Base-by-base conservation (phyloP, 2,113 vertebrate species). In the Hippoglossus stenolepis region DNA sequence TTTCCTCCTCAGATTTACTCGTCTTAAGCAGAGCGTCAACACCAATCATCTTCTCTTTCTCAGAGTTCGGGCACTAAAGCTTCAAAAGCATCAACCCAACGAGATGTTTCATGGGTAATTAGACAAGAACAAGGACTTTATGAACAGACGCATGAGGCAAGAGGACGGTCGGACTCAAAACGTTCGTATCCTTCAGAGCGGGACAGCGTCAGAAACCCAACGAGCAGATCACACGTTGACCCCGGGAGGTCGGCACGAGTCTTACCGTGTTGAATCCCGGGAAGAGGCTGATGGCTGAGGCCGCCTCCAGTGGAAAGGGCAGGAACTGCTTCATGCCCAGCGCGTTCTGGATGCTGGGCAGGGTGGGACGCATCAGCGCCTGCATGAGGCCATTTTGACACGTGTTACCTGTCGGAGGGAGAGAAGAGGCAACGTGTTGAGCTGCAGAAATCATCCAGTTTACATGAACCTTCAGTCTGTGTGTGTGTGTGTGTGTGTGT, bases 381-480 rank as follows among this genome's bases (percentile, higher is more conserved):
- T 96, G 96, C 93, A 98, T 92, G 86, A 97, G 96, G 89, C 96
- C 95, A 91, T 95, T 97, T 90, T 98, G 97, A 95, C 97, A 98
- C 70, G 96, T 94, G 88, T 96, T 97, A 94, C 97, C 97, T 99
- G 75, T 0, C 28, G 79, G 88, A 43, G 73, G 74, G 58, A 40
- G 65, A 43, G 60, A 45, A 59, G 68, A 84, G 57, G 65, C 75
- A 85, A 70, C 79, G 51, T 72, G 77, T 28, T 84, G 65, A 78
- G 43, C 12, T 2, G 56, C 73, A 64, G n/a, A 64, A 63, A 75
- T 7, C 28, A 2, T 14, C 17, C 63, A 43, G 63, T n/a, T 9
- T 17, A 20, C 40, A 14, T 20, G 3, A 58, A 24, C 4, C n/a
- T 28, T 73, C 61, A 15, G 17, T 4, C 65, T 35, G 62, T 54